Evolutionary conservation across 2,797 vertebrate species (phyloP), one percentile per base, ranked within the genome.

Genomic region (Psittacula derbiana): DNA sequence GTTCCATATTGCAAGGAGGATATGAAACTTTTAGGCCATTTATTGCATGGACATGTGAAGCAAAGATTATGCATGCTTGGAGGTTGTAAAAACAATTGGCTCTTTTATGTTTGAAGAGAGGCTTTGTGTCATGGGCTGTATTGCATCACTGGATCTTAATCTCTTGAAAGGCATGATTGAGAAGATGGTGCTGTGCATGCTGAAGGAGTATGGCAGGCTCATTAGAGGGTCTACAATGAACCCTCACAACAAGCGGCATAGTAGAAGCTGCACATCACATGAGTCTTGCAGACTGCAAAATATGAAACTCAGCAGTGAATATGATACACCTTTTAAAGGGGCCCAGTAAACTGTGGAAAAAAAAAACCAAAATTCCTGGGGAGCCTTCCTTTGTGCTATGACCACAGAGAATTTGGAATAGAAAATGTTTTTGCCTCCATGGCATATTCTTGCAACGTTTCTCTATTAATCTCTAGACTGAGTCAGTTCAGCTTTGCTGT

Each of bases 41-140:
- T 96, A 96, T 94, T 96, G 86, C 86, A 85, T 73, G 78, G 67
- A 93, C 90, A 92, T 75, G 61, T 96, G 94, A 95, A 93, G 84
- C 78, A 96, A 93, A 90, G 58, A 93, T 24, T 75, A 78, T 93
- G 72, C 74, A 86, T 95, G 58, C 93, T 95, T 94, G 90, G 92
- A 93, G 92, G 92, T 81, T 96, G 81, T 96, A 95, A 97, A 95
- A 97, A 97, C 91, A 97, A 94, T 74, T 95, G 91, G 44, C 28
- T 88, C 65, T 88, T 95, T 97, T 90, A 97, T 93, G 96, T 96
- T 94, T 94, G 92, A 95, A 96, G 94, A 96, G 95, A 91, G 88
- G 60, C 90, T 95, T 96, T 97, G 86, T 94, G 80, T 90, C 88
- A 80, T 91, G 88, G 91, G 52, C 87, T 86, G 80, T 64, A 95